Percentiles rank a stretch among this genome's conserved stretches.
Conservation (phyloP, 2,113 vertebrate species). For the Crotalus viridis region DNA sequence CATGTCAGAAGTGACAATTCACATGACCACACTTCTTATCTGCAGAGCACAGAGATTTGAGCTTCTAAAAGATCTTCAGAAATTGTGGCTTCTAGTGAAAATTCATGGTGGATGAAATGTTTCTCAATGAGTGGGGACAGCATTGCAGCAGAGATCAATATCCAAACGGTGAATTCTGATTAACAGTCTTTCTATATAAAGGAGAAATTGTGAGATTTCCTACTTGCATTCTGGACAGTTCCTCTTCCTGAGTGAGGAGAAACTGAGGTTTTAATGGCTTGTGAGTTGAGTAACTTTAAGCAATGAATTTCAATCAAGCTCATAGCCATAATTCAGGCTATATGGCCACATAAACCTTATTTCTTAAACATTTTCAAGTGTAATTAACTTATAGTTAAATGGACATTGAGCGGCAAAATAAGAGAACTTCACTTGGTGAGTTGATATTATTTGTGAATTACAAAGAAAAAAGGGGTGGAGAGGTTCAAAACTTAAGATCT, state of each 20-base stretch:
- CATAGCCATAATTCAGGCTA: not conserved
- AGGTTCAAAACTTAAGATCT: not conserved
- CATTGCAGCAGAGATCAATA: not conserved
- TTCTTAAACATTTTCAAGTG: not conserved
- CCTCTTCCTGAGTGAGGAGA: not conserved
- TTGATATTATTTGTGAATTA: not conserved
- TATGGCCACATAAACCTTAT: not conserved
- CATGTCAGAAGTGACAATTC: constrained; percentile 52
- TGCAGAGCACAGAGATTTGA: constrained; percentile 57
- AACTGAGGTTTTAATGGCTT: not conserved
- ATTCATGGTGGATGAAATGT: not conserved
- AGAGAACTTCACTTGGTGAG: not conserved
- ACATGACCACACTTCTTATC: constrained; percentile 58
- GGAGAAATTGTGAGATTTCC: not conserved
- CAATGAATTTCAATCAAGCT: not conserved
- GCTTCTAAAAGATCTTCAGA: constrained; percentile 56
- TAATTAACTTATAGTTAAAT: not conserved
- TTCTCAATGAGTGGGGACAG: not conserved
- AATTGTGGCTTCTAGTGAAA: constrained; percentile 11
- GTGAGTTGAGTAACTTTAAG: not conserved
- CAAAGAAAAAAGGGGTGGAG: not conserved
- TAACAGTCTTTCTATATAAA: not conserved
- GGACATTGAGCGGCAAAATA: not conserved
- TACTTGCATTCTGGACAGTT: not conserved
- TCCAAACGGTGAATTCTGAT: not conserved